Evolutionary conservation across 2,797 vertebrate genomes (phyloP), one percentile per base, ranked within the genome.

Genomic region (Peromyscus nudipes): DNA sequence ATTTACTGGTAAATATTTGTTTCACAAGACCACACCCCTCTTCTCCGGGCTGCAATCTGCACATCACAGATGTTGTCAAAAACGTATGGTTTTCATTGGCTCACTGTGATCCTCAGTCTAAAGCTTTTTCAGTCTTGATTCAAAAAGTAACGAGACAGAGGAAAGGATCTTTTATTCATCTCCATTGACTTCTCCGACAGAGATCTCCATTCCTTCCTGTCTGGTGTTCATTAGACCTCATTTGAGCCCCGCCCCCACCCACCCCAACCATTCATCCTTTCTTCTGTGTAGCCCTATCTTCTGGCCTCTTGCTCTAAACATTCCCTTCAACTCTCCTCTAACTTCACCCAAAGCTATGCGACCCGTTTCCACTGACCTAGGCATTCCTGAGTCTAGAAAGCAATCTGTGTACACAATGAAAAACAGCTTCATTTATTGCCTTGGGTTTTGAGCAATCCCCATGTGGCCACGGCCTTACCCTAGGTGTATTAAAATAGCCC

Each of bases 1-100:
- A 96, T 89, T 96, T 92, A 89, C 89, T 95, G 80, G 96, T 93
- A 96, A 94, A 95, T 95, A 91, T 95, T 96, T 97, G 79, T 92
- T 97, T 97, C 95, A 37, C 17, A 55, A 96, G 89, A 92, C 95
- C 84, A 6, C 91, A 97, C 64, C 71, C 69, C 40, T 64, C n/a
- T 69, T 90, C 65, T 65, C 73, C 6, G 27, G 49, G 64, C 77
- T 82, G 64, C 23, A 85, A 82, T 88, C 46, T 94, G 43, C 92
- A 57, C 29, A 84, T 14, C 40, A 65, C 52, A 92, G 80, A 92
- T 43, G 71, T 75, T 92, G 57, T 67, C 73, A 87, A 95, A 95
- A 97, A 76, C 23, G 1, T n/a, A 25, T 21, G 60, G 52, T 73
- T 71, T 23, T 27, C 46, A 34, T 86, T 95, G 79, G 23, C 75